Base-by-base conservation (phyloP, 2,888 invertebrate genomes). In the Muscina levida region DNA sequence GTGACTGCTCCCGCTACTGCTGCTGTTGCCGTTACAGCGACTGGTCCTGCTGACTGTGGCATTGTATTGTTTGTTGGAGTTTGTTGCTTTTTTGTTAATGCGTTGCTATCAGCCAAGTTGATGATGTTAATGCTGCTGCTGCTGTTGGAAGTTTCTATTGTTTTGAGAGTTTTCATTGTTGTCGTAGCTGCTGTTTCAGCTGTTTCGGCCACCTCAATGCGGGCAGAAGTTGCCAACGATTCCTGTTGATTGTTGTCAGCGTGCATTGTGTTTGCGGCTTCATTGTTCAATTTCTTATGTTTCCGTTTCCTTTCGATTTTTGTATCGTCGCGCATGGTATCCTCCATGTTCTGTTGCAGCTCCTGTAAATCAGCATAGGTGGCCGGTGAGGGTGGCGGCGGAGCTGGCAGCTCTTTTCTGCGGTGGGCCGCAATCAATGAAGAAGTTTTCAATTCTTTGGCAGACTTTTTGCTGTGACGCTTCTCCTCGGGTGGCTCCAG, bases 291-390 rank as follows among this genome's bases (percentile, higher is more conserved):
- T 51, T 42, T 85, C 86, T 42, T 77, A 72, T 0, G 83, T 72
- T 62, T 86, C 87, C 51, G 83, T 83, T 73, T 86, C 84, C 24
- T 85, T 62, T 82, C 77, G 51, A 77, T 48, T 67, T 77, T 85
- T 59, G 87, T 87, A 8, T 87, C 87, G 48, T 87, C 87, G 48
- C 86, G 85, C 66, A 83, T 85, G 0, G 86, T 82, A 1, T 86
- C 84, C 57, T 87, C 86, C 85, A 88, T 85, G 44, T 88, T 88
- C 4, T 85, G 86, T 53, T 87, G 88, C 3, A 88, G 71, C 77
- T 88, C 88, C 39, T 88, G 87, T 51, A 88, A 76, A 72, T 88
- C 88, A 0, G 88, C 86, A 79, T 88, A 88, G 1, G 88, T 88
- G 2, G 88, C 86, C 0, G 87, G 88, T 4, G 88, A 87, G 0